Conservation (phyloP, 2,797 vertebrate genomes). For the Sebastes iracundus region DNA sequence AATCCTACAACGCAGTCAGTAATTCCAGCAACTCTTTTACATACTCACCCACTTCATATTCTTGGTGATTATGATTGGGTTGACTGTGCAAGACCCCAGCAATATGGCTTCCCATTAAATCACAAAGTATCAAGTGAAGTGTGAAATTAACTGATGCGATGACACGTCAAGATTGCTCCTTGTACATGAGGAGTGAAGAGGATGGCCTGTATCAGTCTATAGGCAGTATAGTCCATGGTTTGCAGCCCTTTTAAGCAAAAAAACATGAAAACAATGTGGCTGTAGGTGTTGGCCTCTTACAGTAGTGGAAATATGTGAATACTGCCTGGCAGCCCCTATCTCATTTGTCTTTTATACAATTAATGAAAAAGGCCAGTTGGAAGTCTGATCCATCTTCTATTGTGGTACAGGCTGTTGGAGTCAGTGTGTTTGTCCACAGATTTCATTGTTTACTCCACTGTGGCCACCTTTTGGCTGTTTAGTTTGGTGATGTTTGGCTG, state of each 20-base stretch:
- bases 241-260: constrained; percentile 3
- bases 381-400: constrained; percentile 21
- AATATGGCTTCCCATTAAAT: constrained; percentile 70
- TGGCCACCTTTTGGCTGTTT: constrained; percentile 48
- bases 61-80: constrained; percentile 51
- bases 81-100: constrained; percentile 58
- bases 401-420: constrained; percentile 26
- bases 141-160: constrained; percentile 81
- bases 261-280: constrained; percentile 11
- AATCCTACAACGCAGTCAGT: constrained; percentile 35
- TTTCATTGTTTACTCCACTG: constrained; percentile 59
- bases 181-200: constrained; percentile 50
- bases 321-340: background rate
- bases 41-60: constrained; percentile 53
- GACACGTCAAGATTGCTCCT: constrained; percentile 72
- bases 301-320: constrained; percentile 13
- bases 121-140: constrained; percentile 74
- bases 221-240: background rate
- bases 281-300: background rate
- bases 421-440: constrained; percentile 26
- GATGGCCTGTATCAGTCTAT: constrained; percentile 30
- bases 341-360: constrained; percentile 29
- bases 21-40: constrained; percentile 52
- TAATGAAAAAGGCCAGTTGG: constrained; percentile 39
- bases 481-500: constrained; percentile 45